Percentiles rank a stretch among this genome's conserved stretches.
Evolutionary conservation across 1,140 invertebrate genomes (phyloP).

Genomic region (Micrasema minimum): DNA sequence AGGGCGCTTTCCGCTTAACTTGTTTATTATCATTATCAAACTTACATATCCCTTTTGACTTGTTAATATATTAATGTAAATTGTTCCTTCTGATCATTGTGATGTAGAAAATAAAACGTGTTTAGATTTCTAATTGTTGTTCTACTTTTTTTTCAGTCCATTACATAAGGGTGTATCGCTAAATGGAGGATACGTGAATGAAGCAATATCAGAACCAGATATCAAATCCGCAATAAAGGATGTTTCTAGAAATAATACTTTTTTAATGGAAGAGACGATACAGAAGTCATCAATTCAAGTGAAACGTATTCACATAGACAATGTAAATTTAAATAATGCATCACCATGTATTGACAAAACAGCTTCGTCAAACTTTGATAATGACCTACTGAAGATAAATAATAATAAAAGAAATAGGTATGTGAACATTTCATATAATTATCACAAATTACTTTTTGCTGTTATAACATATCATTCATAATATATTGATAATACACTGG

Average conservation of each 20-base stretch:
- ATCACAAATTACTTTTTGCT: too few species aligned
- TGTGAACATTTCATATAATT: neutral
- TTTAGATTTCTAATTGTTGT: neutral
- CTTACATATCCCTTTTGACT: too few species aligned
- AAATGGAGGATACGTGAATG: constrained; percentile 80
- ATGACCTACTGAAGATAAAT: constrained; percentile 59
- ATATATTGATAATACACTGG: too few species aligned
- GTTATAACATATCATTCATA: too few species aligned
- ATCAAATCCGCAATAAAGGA: constrained; percentile 55
- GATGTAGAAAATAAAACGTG: too few species aligned
- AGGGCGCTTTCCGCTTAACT: too few species aligned
- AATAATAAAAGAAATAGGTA: constrained; percentile 61
- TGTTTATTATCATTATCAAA: too few species aligned
- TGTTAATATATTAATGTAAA: too few species aligned
- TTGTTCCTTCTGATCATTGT: too few species aligned
- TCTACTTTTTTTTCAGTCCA: constrained; percentile 61
- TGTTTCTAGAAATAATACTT: constrained; percentile 44
- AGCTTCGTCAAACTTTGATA: constrained; percentile 55
- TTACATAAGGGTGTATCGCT: constrained; percentile 72
- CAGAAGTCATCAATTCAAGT: constrained; percentile 54
- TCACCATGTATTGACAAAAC: constrained; percentile 48
- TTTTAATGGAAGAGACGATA: constrained; percentile 53
- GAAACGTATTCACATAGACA: constrained; percentile 54
- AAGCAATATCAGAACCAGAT: constrained; percentile 72
- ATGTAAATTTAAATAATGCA: constrained; percentile 53